Base-by-base conservation (phyloP, 2,113 vertebrate genomes). In the Suncus etruscus region DNA sequence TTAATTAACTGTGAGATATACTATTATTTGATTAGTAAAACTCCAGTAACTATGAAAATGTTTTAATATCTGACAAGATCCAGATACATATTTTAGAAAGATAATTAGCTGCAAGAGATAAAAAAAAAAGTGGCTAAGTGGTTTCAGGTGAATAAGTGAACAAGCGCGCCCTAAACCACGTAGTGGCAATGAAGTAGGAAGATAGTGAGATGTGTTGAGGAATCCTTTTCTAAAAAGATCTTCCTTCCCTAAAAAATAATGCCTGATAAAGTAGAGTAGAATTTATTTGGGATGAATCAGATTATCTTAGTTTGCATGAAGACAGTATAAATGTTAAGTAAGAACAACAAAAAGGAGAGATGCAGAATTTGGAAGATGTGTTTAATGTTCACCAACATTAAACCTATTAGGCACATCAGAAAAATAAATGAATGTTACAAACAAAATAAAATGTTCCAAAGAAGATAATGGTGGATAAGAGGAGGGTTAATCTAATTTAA, bases 11-110 rank as follows among this genome's bases (percentile, higher is more conserved):
- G 39, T n/a, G 29, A 77, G 22, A 73, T 11, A 81, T 3, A 32
- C 68, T 58, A 79, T 70, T 27, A 65, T 74, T 93, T 94, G 80
- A 92, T 45, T 50, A 87, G 51, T 31, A 78, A 94, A 74, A 70
- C 11, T 78, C 86, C 20, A 76, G 51, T 78, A 74, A 27, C 50
- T 86, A 87, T 68, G 75, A 70, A 92, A 93, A 50, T 25, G n/a
- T 75, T 81, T 84, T 68, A 78, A 85, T 50, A 89, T 48, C 74
- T 85, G 48, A 75, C 22, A 80, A 22, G 22, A 65, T 18, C 78
- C 51, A 81, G 29, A 89, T 69, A 66, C 32, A 3, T 65, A 29
- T 93, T 81, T 87, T 70, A 65, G 54, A 90, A 54, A 61, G 63
- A 84, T 61, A 76, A 32, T 75, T 86, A 54, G 74, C 27, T 5